These are phyloP conservation scores for Elaphurus davidianus DNA, from an alignment of 2,113 vertebrate genomes.

Conservation along the genomic window DNA sequence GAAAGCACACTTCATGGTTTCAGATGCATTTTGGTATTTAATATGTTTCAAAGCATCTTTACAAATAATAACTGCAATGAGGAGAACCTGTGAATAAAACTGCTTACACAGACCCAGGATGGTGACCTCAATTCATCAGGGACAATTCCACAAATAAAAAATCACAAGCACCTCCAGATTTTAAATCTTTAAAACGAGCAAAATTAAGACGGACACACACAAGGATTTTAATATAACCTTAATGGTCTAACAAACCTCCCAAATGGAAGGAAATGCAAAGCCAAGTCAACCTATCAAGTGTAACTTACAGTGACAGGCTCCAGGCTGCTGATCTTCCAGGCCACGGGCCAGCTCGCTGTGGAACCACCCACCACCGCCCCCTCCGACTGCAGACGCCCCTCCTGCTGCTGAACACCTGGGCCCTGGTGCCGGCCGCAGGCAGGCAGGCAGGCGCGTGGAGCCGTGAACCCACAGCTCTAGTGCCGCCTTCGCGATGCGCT, in stretches of 20 bases:
- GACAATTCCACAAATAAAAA: neutral
- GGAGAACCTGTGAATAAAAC: neutral
- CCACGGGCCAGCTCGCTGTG: neutral
- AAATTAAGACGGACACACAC: constrained; percentile 60
- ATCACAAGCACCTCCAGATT: neutral
- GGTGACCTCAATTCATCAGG: fast-evolving
- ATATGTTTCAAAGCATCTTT: constrained; percentile 29
- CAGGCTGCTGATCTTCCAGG: neutral
- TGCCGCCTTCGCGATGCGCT: neutral
- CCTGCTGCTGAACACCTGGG: neutral
- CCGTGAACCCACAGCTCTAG: neutral
- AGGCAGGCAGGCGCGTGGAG: neutral
- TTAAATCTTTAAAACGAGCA: constrained; percentile 38
- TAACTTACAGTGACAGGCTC: neutral
- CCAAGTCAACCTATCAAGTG: constrained; percentile 54
- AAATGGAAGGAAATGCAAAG: constrained; percentile 73
- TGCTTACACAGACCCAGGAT: fast-evolving
- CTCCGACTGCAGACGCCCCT: neutral
- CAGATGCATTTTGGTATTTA: constrained; percentile 45
- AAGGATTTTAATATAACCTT: constrained; percentile 62
- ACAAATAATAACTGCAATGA: neutral
- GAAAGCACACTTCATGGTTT: constrained; percentile 39
- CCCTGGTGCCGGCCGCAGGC: neutral
- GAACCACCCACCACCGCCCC: neutral
- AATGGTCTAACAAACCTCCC: constrained; percentile 69